Evolutionary conservation across 2,113 vertebrate species (phyloP).

Genomic region (Hippocampus zosterae): DNA sequence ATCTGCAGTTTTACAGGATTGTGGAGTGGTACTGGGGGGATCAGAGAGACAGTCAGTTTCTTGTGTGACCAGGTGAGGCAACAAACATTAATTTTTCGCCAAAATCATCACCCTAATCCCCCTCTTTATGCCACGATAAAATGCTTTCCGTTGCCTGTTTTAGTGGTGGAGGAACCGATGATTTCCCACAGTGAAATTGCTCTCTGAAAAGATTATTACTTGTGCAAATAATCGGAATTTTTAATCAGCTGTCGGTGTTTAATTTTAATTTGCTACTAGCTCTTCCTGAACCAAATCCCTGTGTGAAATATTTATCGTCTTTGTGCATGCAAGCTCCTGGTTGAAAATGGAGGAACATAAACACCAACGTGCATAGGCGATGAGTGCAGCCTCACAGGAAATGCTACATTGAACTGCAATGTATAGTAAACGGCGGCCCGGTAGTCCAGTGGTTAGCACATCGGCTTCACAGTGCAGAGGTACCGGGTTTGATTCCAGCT

Average conservation of each 20-base stretch:
- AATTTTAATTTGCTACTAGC: conserved; percentile 2
- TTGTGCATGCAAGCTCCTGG: conserved; percentile 14
- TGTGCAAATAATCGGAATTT: not conserved
- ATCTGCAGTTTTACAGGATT: not conserved
- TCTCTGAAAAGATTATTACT: not conserved
- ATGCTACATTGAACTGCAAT: not conserved
- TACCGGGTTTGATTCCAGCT: too few relatives aligned
- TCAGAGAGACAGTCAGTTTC: not conserved
- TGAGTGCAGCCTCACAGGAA: conserved; percentile 22
- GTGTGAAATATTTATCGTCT: conserved; percentile 38
- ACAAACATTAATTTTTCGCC: not conserved
- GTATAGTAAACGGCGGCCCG: too few relatives aligned
- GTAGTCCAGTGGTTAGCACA: too few relatives aligned
- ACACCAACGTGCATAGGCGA: conserved; percentile 5
- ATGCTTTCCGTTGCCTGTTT: not conserved
- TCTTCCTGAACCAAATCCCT: conserved; percentile 11
- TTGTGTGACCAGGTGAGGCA: not conserved
- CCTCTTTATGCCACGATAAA: not conserved
- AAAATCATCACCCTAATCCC: not conserved
- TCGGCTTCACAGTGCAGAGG: too few relatives aligned
- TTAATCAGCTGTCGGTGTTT: not conserved
- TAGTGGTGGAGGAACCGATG: not conserved
- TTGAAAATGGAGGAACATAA: conserved; percentile 18
- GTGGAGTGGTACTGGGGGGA: too few relatives aligned
- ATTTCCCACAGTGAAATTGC: not conserved